These are phyloP conservation scores for Odocoileus hemionus DNA, from an alignment of 2,113 vertebrate species.

Conservation along the genomic window DNA sequence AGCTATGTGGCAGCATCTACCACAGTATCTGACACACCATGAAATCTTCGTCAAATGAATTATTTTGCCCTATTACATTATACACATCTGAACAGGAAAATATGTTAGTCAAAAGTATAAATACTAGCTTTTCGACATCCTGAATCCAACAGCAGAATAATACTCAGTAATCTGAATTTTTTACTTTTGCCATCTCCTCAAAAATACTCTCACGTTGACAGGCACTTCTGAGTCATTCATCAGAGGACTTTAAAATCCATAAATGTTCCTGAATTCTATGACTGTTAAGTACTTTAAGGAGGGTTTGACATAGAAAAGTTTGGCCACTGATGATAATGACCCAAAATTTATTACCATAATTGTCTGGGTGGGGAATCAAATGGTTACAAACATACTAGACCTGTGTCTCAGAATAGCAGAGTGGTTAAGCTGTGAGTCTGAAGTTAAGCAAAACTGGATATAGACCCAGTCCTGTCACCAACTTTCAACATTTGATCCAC, in stretches of 20 bases:
- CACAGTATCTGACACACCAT: not conserved
- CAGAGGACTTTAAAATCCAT: not conserved
- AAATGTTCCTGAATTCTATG: not conserved
- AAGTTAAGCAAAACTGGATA: not conserved
- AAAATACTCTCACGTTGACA: not conserved
- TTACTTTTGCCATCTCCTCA: not conserved
- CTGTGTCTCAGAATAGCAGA: not conserved
- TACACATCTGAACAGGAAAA: not conserved
- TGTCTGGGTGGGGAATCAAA: not conserved
- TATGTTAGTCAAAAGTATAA: not conserved
- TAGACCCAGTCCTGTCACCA: not conserved
- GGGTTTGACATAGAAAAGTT: not conserved
- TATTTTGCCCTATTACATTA: not conserved
- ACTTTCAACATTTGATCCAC: conserved; percentile 3
- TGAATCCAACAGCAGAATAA: not conserved
- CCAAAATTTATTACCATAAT: conserved; percentile 25
- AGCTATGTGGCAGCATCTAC: not conserved
- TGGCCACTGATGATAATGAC: not conserved
- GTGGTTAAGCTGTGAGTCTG: not conserved
- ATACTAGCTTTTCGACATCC: not conserved
- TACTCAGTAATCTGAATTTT: not conserved
- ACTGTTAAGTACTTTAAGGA: not conserved
- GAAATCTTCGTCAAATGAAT: not conserved
- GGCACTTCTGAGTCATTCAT: not conserved
- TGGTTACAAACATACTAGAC: not conserved